Conservation (phyloP, 2,888 invertebrate species). For the Lasioglossum pauxillum region DNA sequence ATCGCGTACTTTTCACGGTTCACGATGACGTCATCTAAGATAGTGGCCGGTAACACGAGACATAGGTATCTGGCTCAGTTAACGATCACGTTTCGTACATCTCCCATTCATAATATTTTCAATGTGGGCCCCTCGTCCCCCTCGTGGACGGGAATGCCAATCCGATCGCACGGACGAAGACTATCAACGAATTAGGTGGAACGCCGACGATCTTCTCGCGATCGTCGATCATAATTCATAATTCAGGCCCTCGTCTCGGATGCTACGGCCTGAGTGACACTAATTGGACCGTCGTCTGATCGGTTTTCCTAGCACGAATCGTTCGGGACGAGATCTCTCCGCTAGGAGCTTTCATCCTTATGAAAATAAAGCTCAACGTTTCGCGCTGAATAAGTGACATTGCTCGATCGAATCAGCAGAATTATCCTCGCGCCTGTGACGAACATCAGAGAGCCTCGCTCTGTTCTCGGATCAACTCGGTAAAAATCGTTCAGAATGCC, state of each 20-base stretch:
- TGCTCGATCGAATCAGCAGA: neutral
- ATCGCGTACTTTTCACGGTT: slow-evolving; percentile 62
- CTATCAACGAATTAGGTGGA: slow-evolving; percentile 32
- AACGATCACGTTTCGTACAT: slow-evolving; percentile 67
- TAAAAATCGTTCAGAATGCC: neutral
- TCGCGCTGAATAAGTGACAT: neutral
- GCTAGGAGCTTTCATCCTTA: neutral
- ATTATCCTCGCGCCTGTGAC: neutral
- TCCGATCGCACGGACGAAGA: slow-evolving; percentile 47
- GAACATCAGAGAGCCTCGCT: neutral
- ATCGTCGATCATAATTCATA: slow-evolving; percentile 12
- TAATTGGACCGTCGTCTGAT: neutral
- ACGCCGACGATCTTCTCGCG: neutral
- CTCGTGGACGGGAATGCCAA: slow-evolving; percentile 35
- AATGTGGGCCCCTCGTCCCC: slow-evolving; percentile 18
- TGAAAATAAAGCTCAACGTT: neutral
- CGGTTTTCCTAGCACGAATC: slow-evolving; percentile 1
- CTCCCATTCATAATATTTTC: slow-evolving; percentile 68
- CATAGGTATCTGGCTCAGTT: slow-evolving; percentile 59
- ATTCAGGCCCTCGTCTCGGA: neutral
- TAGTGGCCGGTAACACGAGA: slow-evolving; percentile 62
- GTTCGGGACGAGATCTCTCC: neutral
- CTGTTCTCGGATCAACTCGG: neutral
- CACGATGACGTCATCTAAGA: slow-evolving; percentile 63
- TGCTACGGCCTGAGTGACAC: neutral